phyloP scores from a whole-genome alignment of 2,113 vertebrate genomes.

The Hipposideros armiger region DNA sequence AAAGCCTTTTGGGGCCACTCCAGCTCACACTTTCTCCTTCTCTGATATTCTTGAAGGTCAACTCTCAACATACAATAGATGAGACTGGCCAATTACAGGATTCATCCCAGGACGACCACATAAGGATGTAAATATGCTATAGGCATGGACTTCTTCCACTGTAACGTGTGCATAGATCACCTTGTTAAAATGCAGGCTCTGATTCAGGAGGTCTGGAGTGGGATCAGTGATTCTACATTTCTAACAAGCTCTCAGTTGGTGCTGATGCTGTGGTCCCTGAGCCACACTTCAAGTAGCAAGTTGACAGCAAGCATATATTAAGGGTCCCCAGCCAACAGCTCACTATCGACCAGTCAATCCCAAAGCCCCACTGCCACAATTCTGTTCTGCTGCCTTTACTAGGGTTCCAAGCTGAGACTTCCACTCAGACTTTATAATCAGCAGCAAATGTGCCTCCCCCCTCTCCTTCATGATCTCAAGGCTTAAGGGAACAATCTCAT shows the following conservation, averaged over 20 bases:
- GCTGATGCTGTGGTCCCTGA: not conserved
- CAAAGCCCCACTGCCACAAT: not conserved
- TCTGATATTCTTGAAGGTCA: slow-evolving; percentile 3
- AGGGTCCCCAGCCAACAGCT: not conserved
- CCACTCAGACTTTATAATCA: not conserved
- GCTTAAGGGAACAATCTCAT: not conserved
- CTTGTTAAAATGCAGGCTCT: not conserved
- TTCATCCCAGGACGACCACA: not conserved
- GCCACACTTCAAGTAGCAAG: not conserved
- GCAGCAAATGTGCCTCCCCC: not conserved
- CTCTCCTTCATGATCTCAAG: not conserved
- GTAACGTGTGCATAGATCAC: not conserved
- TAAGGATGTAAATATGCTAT: not conserved
- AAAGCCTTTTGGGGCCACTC: not conserved
- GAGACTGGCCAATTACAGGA: not conserved
- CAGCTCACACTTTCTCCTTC: not conserved
- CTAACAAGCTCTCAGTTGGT: not conserved
- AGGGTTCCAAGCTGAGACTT: not conserved
- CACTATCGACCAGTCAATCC: not conserved
- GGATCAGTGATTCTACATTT: not conserved
- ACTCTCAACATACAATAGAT: slow-evolving; percentile 10
- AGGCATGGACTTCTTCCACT: not conserved
- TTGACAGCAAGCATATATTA: not conserved
- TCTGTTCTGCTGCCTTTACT: not conserved
- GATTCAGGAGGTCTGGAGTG: not conserved